Base-by-base conservation (phyloP, 2,797 vertebrate genomes). In the Sardinella longiceps region DNA sequence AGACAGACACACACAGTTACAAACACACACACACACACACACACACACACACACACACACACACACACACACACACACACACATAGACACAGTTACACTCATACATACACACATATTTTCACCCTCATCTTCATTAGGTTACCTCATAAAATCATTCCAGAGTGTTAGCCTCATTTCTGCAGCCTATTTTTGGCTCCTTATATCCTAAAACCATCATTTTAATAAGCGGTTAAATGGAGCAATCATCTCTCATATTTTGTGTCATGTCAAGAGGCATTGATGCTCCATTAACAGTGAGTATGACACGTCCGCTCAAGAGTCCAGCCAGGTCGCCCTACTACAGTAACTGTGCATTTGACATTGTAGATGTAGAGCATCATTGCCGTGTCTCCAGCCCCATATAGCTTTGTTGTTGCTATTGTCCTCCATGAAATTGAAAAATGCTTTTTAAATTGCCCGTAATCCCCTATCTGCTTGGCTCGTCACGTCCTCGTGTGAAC, bases 211-310 rank as follows among this genome's bases (percentile, higher is more conserved):
- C 70, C 70, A 33, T 70, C 7, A 14, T 43, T 43, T 77, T 77
- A 77, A 77, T 77, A 39, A 37, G 70, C 70, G 18, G 70, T 43
- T 77, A 77, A 77, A 77, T 43, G 70, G 70, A 77, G 70, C 70
- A 77, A 23, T 77, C 70, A 39, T 10, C 70, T 43, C 70, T 77
- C 70, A 43, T 77, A 77, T 77, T 43, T 77, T 77, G 18, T 77
- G 37, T 18, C 70, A 92, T 92, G 91, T 90, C 90, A 93, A 93
- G 91, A 91, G 90, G 91, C 70, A 2, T 6, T 9, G 37, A 43
- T 77, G 70, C 39, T 23, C 39, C 70, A 77, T 43, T 20, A 39
- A 6, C 0, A 37, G 18, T 1, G 33, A 43, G 70, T 33, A 5
- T 70, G 30, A 37, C 63, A 37, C 11, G 10, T 77, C 6, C 2